Evolutionary conservation across 2,797 vertebrate species (phyloP), one percentile per base, ranked within the genome.

Genomic region (Gadopsis bispinosus): DNA sequence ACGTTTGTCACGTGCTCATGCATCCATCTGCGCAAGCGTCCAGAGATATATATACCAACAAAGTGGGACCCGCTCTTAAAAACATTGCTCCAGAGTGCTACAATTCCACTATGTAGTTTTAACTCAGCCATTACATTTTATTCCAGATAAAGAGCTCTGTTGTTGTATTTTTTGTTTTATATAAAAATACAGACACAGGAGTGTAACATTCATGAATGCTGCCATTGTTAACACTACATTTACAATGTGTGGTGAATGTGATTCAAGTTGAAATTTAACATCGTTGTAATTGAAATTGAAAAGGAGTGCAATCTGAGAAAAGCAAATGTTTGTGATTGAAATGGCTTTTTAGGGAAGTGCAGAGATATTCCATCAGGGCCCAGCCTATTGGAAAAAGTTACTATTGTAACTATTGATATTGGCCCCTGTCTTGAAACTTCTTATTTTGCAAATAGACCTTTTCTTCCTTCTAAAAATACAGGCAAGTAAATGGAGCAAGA

Each of bases 371-470:
- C 78, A 43, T 16, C 55, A 64, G 51, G 51, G 77, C 45, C 43
- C 1, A 14, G 47, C 4, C 55, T 71, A 54, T 86, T 66, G 71
- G 84, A 80, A 75, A 70, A 76, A 50, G 59, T 59, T 60, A 35
- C 64, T 41, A 54, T 53, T 29, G 58, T 33, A 63, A 80, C 61
- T 85, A 87, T 90, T 92, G 83, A 78, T 85, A 63, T 90, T 94
- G 91, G 84, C 90, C 1, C n/a, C 7, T 7, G 41, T 47, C 43
- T 66, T 4, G 17, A 84, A 84, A 75, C 87, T 63, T 76, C 69
- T 76, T 77, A 48, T 73, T 74, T 77, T 63, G 61, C 68, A 74
- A 79, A 58, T 29, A 22, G 20, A 77, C 73, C 81, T 51, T 75
- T 83, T 73, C 59, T 61, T 64, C 50, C 48, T 59, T 81, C 43